Evolutionary conservation across 2,113 vertebrate species (phyloP), one percentile per base, ranked within the genome.

Genomic region (Dunckerocampus dactyliophorus): DNA sequence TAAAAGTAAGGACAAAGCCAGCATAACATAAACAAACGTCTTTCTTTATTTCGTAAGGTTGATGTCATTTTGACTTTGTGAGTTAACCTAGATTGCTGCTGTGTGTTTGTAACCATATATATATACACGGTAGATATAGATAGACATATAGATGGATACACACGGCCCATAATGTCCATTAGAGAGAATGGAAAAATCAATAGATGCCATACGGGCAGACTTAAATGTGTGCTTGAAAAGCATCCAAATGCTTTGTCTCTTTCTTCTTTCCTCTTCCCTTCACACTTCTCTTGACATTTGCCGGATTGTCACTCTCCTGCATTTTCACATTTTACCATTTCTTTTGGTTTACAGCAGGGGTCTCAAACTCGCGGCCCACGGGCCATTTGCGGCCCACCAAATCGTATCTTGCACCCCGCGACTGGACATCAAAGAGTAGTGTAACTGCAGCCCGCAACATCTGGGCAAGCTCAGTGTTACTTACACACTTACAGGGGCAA

Each of bases 161-260:
- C 74, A 63, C 47, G 51, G 47, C 12, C 46, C 65, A 81, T 72
- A 73, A 69, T 70, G 58, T 65, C 74, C 75, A 83, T 81, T 83
- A 77, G 71, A 65, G 71, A 76, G 65, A 69, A 78, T 83, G 67
- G 39, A 59, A 83, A n/a, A 87, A 85, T 87, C 82, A 54, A 85
- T 85, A 78, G 39, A 28, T 82, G 64, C 80, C 77, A 80, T 73
- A 72, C 65, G 0, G 37, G 80, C 82, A 22, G 62, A 51, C 57
- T 71, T 74, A 37, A 69, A 79, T 67, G 66, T 52, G 21, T 12
- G 54, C 72, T 64, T 66, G 82, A 72, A 88, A 84, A 84, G 81
- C 73, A 17, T 67, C 37, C 42, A 63, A 49, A 58, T 69, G 65
- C 58, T 37, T 43, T 49, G 1, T 48, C 8, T 43, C 20, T 60